phyloP scores from a whole-genome alignment of 2,888 invertebrate species.

The Empis livida region DNA sequence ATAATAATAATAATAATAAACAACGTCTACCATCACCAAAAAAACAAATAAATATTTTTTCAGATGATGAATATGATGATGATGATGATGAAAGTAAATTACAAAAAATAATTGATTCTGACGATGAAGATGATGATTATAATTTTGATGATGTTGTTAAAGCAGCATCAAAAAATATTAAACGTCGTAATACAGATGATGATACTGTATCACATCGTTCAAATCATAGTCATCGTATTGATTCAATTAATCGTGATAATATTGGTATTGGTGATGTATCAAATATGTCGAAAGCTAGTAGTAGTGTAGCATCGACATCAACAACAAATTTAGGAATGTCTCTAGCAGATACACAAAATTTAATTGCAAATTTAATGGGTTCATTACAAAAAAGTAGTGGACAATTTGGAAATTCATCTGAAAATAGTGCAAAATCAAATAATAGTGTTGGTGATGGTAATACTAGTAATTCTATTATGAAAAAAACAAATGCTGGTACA shows the following conservation, averaged over 20 bases:
- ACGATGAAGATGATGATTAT: slow-evolving; percentile 67
- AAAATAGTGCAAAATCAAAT: slow-evolving; percentile 1
- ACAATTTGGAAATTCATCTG: slow-evolving; percentile 11
- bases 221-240: background rate
- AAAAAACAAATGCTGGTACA: slow-evolving; percentile 1
- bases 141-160: slow-evolving; percentile 72
- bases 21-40: slow-evolving; percentile 12
- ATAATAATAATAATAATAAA: background rate
- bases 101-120: slow-evolving; percentile 41
- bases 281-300: slow-evolving; percentile 26
- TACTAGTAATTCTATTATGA: background rate
- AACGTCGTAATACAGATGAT: slow-evolving; percentile 43
- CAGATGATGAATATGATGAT: slow-evolving; percentile 17
- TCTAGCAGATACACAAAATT: slow-evolving; percentile 44
- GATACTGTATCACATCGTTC: slow-evolving; percentile 17
- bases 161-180: slow-evolving; percentile 60
- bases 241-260: slow-evolving; percentile 20
- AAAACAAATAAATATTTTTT: slow-evolving; percentile 12
- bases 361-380: slow-evolving; percentile 52
- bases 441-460: slow-evolving; percentile 2
- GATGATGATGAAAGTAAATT: slow-evolving; percentile 21
- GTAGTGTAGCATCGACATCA: slow-evolving; percentile 11
- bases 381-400: slow-evolving; percentile 35
- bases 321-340: slow-evolving; percentile 24
- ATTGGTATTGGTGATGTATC: slow-evolving; percentile 11